Evolutionary conservation across 2,888 invertebrate genomes (phyloP), one percentile per base, ranked within the genome.

Genomic region (Entomobrya proxima): DNA sequence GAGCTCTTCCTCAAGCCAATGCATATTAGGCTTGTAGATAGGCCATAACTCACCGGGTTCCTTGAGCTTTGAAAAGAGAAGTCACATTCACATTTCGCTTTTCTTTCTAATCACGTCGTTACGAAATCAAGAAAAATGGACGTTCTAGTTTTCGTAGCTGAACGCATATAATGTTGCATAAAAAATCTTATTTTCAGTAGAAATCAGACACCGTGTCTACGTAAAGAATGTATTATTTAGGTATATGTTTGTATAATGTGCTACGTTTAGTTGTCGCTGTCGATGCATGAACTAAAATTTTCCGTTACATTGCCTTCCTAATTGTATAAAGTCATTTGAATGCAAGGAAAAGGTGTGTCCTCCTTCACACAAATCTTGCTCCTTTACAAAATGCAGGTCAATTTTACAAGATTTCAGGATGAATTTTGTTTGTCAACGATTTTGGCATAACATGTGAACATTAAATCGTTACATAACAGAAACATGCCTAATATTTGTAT

Each of bases 291-390:
- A 24, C 15, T 21, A 52, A 30, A 30, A 61, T 61, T 61, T 61
- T 61, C 61, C 61, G 61, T 61, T 61, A 61, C 61, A 61, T 61
- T 61, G 61, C 61, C 9, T 30, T 32, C 30, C 32, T 61, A 18
- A 30, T 21, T 6, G 15, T 4, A 61, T 21, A 9, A 30, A 5
- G 4, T n/a, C 11, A 61, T 27, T 61, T 61, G 61, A 27, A 61
- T 61, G 30, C n/a, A 32, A 61, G 61, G 61, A 61, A 61, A 61
- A 61, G 61, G 61, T 61, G 61, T 61, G 61, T 15, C 61, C 61
- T 61, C 27, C 55, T 21, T 55, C 21, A 18, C 32, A 21, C 18
- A 13, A 9, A 67, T 40, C n/a, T 61, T 30, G 13, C 13, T 27
- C n/a, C n/a, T n/a, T n/a, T n/a, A 30, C 21, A 3, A 4, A 52